Base-by-base conservation (phyloP, 2,888 invertebrate species). In the Scrobipalpa costella region DNA sequence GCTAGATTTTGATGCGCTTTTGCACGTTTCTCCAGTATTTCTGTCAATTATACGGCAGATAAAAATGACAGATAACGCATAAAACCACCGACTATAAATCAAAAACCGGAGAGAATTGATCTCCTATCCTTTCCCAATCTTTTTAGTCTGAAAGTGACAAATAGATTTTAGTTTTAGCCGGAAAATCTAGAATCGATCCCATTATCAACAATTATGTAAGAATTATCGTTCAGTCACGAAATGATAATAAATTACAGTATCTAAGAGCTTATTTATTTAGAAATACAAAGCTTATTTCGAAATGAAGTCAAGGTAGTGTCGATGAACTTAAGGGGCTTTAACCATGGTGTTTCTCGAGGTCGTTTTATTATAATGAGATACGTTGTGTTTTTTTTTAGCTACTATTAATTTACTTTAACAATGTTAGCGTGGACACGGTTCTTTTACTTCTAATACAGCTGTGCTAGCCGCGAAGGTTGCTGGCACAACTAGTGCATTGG, bases 261-360 rank as follows among this genome's bases (percentile, higher is more conserved):
- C 44, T n/a, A 44, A 44, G 44, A 44, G 44, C 44, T 44, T 44
- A 44, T 40, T 40, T 13, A 40, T 40, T 44, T 15, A 15, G 44
- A 44, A 44, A n/a, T 5, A 44, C 44, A 44, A 44, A 44, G 44
- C 3, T 15, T 3, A 44, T 44, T 44, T 44, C n/a, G 15, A 44
- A 44, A 44, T n/a, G n/a, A n/a, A 44, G 44, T 44, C 44, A 44
- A 44, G 44, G 44, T 15, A 9, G 15, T 15, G 44, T 44, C 44
- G 15, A n/a, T 15, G 44, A n/a, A 44, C 44, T 44, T 15, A 44
- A 44, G 15, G n/a, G 44, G 15, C 44, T 44, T 44, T 3, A 44
- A 44, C 44, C 15, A 44, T 44, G n/a, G 44, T 44, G 44, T 44
- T 44, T 44, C n/a, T 9, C 44, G 44, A 44, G 44, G 44, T n/a